Percentiles rank a stretch among this genome's conserved stretches.
These are phyloP conservation scores for Ochotona princeps DNA, from an alignment of 2,113 vertebrate species.

Conservation along the genomic window DNA sequence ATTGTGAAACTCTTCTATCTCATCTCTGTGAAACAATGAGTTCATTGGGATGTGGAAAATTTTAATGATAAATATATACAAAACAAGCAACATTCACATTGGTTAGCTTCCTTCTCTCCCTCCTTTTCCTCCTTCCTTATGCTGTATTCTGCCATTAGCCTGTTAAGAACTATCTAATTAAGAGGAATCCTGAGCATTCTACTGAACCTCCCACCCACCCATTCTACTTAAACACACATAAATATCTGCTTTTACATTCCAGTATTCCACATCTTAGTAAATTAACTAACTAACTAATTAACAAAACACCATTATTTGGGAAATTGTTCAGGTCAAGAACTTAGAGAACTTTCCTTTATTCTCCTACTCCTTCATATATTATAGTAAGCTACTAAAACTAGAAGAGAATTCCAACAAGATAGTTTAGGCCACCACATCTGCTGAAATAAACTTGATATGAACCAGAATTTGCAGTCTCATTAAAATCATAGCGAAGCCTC, in stretches of 20 bases:
- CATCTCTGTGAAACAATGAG: slow-evolving; percentile 14
- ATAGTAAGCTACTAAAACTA: background rate
- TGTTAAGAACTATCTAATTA: background rate
- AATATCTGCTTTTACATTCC: background rate
- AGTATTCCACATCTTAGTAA: background rate
- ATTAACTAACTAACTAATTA: too few species aligned
- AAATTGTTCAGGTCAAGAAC: background rate
- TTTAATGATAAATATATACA: background rate
- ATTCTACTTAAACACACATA: too few species aligned
- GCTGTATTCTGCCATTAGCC: background rate
- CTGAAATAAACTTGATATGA: background rate
- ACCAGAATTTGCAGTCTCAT: background rate
- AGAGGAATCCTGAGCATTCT: background rate
- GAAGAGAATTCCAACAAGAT: background rate
- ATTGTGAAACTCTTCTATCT: background rate
- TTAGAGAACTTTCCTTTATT: background rate
- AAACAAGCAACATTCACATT: background rate
- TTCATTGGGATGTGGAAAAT: background rate
- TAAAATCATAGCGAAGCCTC: background rate
- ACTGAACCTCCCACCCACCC: too few species aligned
- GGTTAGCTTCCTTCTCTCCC: background rate
- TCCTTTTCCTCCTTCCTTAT: background rate
- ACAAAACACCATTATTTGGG: background rate
- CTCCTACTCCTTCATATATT: background rate
- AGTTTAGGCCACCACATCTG: background rate